phyloP scores from a whole-genome alignment of 1,140 invertebrate genomes.

The Augochlora pura region DNA sequence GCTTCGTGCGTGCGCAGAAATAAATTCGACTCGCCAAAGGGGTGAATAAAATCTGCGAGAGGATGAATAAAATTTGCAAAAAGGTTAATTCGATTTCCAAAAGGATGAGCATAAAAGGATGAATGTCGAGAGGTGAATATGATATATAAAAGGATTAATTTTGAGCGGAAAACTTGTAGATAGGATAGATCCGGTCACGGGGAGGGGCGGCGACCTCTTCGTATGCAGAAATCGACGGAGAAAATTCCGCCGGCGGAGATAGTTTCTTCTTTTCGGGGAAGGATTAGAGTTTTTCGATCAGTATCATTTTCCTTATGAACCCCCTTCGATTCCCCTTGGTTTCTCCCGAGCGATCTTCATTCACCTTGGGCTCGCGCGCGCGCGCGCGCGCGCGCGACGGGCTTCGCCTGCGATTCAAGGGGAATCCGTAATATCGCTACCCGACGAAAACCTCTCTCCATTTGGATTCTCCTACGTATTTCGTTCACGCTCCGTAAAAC shows the following conservation, averaged over 20 bases:
- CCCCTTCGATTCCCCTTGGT: not conserved
- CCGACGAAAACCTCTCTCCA: conserved; percentile 26
- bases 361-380: conserved; percentile 20
- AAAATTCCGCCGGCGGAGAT: not conserved
- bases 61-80: too few relatives aligned
- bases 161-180: too few relatives aligned
- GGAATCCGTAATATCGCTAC: conserved; percentile 57
- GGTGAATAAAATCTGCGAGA: too few relatives aligned
- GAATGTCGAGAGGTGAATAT: too few relatives aligned
- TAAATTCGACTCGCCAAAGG: too few relatives aligned
- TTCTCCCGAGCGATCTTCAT: conserved; percentile 45
- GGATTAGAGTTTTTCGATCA: not conserved
- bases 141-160: too few relatives aligned
- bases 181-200: too few relatives aligned
- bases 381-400: not conserved
- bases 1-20: too few relatives aligned
- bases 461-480: conserved; percentile 49
- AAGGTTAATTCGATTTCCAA: too few relatives aligned
- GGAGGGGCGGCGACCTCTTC: too few relatives aligned
- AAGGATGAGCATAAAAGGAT: too few relatives aligned
- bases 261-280: not conserved
- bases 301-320: conserved; percentile 4
- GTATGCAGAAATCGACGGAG: too few relatives aligned
- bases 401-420: conserved; percentile 28
- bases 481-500: conserved; percentile 66